Percentiles rank a stretch among this genome's conserved stretches.
Conservation (phyloP, 2,888 invertebrate species). For the Cecidostiba fungosa region DNA sequence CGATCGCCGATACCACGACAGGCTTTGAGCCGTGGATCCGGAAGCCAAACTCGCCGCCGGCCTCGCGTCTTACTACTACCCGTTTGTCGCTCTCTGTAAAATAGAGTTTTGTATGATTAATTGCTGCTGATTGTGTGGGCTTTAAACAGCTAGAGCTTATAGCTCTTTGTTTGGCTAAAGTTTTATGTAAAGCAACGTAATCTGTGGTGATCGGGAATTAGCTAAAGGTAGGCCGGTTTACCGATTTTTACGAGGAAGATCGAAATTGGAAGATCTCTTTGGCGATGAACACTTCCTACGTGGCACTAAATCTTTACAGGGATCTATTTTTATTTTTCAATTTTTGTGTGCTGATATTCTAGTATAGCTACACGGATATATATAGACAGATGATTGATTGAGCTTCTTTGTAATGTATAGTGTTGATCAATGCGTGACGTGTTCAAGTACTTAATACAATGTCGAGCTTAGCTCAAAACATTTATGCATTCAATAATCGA, state of each 20-base stretch:
- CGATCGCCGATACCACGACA: conserved; percentile 97
- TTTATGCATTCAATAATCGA: background rate
- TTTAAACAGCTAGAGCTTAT: no score
- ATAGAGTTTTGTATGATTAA: conserved; percentile 25
- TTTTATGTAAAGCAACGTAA: no score
- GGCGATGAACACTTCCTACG: background rate
- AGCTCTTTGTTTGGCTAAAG: no score
- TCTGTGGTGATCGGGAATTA: no score
- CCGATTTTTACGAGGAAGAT: background rate
- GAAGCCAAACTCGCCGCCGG: conserved; percentile 94
- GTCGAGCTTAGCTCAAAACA: background rate
- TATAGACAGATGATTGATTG: conserved; percentile 15
- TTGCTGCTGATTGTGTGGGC: no score
- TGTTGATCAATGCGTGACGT: background rate
- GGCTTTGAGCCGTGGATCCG: conserved; percentile 97
- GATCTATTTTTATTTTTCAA: conserved; percentile 4
- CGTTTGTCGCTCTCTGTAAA: conserved; percentile 92
- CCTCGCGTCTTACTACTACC: conserved; percentile 90
- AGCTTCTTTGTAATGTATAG: background rate
- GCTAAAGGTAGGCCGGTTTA: no score
- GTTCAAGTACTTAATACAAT: background rate
- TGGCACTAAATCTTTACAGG: background rate
- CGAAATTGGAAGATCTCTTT: background rate
- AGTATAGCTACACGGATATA: conserved; percentile 38
- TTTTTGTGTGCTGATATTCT: background rate